Evolutionary conservation across 2,888 invertebrate species (phyloP).

Genomic region (Rhamphomyia laevipes): DNA sequence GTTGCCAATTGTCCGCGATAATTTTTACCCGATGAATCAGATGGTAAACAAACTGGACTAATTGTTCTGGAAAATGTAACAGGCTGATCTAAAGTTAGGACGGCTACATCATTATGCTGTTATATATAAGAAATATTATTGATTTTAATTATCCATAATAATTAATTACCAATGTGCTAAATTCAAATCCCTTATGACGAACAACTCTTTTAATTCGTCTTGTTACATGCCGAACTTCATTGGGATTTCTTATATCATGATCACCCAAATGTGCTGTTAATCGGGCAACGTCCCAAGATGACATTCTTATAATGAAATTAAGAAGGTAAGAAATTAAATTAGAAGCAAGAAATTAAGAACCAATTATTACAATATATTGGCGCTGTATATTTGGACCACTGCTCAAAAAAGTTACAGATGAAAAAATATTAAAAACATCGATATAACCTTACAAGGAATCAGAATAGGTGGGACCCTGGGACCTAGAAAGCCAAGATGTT

Average conservation of each 20-base stretch:
- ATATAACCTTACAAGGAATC: no score
- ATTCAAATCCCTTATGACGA: conserved; percentile 73
- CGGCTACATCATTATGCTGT: conserved; percentile 73
- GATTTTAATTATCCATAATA: not conserved
- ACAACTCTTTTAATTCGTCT: conserved; percentile 71
- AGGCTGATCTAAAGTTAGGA: conserved; percentile 66
- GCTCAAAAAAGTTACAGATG: no score
- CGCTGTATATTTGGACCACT: no score
- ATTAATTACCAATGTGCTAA: conserved; percentile 58
- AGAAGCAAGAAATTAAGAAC: no score
- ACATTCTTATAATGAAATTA: conserved; percentile 49
- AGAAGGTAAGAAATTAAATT: no score
- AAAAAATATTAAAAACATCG: no score
- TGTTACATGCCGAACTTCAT: conserved; percentile 65
- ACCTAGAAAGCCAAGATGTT: no score
- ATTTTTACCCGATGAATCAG: conserved; percentile 37
- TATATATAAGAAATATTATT: not conserved
- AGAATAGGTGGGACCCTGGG: no score
- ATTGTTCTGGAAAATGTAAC: conserved; percentile 59
- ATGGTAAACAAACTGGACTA: conserved; percentile 67
- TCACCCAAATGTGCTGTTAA: conserved; percentile 72
- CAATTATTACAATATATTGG: no score
- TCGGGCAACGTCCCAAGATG: conserved; percentile 75
- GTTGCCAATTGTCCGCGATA: conserved; percentile 63
- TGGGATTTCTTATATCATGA: conserved; percentile 64